Evolutionary conservation across 1,140 invertebrate genomes (phyloP).

Genomic region (Sarcophaga peregrina): DNA sequence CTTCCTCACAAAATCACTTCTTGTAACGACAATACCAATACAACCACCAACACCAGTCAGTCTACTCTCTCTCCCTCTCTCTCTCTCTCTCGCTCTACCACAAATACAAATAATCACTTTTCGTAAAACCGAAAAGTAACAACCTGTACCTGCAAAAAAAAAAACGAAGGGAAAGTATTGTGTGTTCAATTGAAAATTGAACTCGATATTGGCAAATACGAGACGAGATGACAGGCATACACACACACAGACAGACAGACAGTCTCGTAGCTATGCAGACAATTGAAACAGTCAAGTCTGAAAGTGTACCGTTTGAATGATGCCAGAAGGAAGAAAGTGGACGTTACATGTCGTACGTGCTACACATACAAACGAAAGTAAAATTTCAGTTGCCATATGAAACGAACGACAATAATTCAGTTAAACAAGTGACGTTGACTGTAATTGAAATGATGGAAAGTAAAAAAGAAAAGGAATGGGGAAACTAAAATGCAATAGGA

Average conservation of each 20-base stretch:
- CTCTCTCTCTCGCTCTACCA: too few species aligned
- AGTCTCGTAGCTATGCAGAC: not conserved
- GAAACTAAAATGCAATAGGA: too few species aligned
- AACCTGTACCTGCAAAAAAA: not conserved
- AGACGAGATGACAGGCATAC: too few species aligned
- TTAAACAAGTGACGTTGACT: constrained; percentile 2
- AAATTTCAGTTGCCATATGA: not conserved
- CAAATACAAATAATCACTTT: too few species aligned
- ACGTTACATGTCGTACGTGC: too few species aligned
- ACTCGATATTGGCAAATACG: not conserved
- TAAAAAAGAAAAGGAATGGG: too few species aligned
- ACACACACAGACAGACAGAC: too few species aligned
- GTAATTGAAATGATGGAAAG: too few species aligned
- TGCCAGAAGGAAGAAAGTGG: too few species aligned
- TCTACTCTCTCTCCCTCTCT: not conserved
- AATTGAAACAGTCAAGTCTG: not conserved
- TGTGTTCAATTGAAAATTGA: constrained; percentile 10
- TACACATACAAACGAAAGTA: too few species aligned
- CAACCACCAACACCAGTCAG: not conserved
- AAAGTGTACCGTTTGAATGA: not conserved
- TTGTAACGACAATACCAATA: not conserved
- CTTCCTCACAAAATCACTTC: not conserved
- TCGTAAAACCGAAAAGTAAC: too few species aligned
- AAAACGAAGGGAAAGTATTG: not conserved
- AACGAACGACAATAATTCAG: constrained; percentile 3